Evolutionary conservation across 2,113 vertebrate genomes (phyloP), one percentile per base, ranked within the genome.

Genomic region (Platycercus adscitus): DNA sequence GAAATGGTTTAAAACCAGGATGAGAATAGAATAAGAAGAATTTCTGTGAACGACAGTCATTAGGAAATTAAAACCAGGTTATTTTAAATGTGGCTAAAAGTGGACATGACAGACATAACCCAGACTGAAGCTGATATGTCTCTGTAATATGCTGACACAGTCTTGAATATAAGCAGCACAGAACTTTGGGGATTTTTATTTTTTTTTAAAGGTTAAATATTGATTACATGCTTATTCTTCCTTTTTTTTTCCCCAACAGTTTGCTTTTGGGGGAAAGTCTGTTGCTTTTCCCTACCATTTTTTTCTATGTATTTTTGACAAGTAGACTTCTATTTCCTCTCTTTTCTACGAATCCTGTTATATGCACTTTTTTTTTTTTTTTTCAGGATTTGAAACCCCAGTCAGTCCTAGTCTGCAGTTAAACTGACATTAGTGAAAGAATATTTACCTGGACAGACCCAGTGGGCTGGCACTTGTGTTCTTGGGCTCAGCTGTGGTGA

Each of bases 31-130:
- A 5, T n/a, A 73, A 65, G 60, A 89, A 35, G 39, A 82, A 53
- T 92, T 87, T 92, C 52, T 65, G 24, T 58, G 49, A 68, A 47
- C 1, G 24, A 39, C 21, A 68, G 61, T 44, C 65, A 61, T 76
- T 41, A 52, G 47, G 72, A 71, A 80, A 81, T 87, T 71, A 72
- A 81, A 93, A 71, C 4, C 1, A 3, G 13, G 24, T 77, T 94
- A 66, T 94, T 88, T 96, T 82, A 89, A 80, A 93, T 41, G 13
- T 61, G 28, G 46, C 88, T 94, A 86, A 77, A 93, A 96, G 46
- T 15, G 46, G 66, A 61, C 37, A 17, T 0, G 2, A 37, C 44
- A 89, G 77, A 56, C n/a, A 37, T 76, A 76, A 84, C 21, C 9
- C 33, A 72, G 41, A 69, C 43, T 69, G 41, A 94, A 73, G 53